These are phyloP conservation scores for Plusia festucae DNA, from an alignment of 2,888 invertebrate genomes.

Conservation along the genomic window DNA sequence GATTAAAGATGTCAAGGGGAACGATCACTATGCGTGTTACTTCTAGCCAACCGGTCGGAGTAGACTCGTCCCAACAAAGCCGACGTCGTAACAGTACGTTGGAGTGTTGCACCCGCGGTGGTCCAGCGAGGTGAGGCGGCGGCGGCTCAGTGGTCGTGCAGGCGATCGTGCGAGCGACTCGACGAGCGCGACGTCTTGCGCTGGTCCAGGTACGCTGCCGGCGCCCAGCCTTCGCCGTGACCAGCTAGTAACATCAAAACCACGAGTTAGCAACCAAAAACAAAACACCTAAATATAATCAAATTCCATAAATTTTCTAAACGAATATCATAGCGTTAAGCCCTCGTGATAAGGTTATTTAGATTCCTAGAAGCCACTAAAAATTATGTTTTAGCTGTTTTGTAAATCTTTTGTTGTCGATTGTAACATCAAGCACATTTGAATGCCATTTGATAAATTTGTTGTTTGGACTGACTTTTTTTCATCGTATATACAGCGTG, in stretches of 20 bases:
- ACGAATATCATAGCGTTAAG: no score
- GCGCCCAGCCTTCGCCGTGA: slow-evolving; percentile 97
- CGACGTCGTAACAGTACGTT: slow-evolving; percentile 19
- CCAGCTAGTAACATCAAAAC: slow-evolving; percentile 79
- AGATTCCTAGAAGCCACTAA: no score
- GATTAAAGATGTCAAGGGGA: slow-evolving; percentile 16
- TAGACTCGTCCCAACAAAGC: slow-evolving; percentile 25
- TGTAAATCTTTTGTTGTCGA: no score
- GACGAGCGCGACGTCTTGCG: slow-evolving; percentile 94
- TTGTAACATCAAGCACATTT: not conserved
- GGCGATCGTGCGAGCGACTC: slow-evolving; percentile 90
- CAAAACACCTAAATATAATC: no score
- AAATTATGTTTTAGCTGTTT: no score
- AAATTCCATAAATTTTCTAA: no score
- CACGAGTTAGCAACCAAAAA: no score
- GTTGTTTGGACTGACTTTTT: no score
- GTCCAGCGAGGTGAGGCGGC: slow-evolving; percentile 10
- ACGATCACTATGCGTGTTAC: slow-evolving; percentile 29
- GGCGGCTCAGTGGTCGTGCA: slow-evolving; percentile 82
- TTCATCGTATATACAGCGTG: no score
- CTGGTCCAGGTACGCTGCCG: slow-evolving; percentile 97
- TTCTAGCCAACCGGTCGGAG: slow-evolving; percentile 17
- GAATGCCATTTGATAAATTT: not conserved
- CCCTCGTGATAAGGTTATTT: no score
- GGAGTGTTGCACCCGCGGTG: slow-evolving; percentile 24